Evolutionary conservation across 2,797 vertebrate species (phyloP), one percentile per base, ranked within the genome.

Genomic region (Hemitrygon akajei): DNA sequence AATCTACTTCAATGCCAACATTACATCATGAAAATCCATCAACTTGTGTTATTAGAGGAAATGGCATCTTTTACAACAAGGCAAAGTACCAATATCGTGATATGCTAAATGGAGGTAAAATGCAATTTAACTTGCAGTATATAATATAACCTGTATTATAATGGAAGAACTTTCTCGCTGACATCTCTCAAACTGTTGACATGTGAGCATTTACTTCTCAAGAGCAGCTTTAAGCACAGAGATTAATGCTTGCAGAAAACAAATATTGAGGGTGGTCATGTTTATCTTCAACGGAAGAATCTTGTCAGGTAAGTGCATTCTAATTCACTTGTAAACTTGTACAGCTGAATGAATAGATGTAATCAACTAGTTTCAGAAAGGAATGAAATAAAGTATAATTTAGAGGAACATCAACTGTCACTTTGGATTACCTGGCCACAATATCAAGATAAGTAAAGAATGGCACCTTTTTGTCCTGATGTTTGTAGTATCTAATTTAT

Each of bases 251-350:
- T 27, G 58, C 40, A 75, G 91, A 40, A 40, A 93, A 92, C 91
- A 92, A 92, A 93, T 75, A 93, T 93, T 93, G 69, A 34, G 69
- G 1, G 66, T 34, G 69, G 66, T 71, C 66, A 71, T 93, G 91
- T 75, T 93, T 93, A 71, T 47, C 47, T 58, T 93, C 27, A 75
- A 69, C 91, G 47, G 69, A 93, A 93, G 91, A 93, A 75, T 75
- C 22, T 75, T 18, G 40, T 93, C 69, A 93, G 91, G 71, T 93
- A 93, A 93, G 91, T 76, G 71, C 91, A 75, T 93, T 93, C 91
- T 93, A 93, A 75, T 93, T 93, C 91, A 93, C 91, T 76, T 47
- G 91, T 93, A 93, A 93, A 93, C 91, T 71, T 92, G 40, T 76
- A 93, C 69, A 75, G 66, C 69, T 76, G 40, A 93, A 93, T 93